Evolutionary conservation across 1,140 invertebrate genomes (phyloP), one percentile per base, ranked within the genome.

Genomic region (Lasioglossum baleicum): DNA sequence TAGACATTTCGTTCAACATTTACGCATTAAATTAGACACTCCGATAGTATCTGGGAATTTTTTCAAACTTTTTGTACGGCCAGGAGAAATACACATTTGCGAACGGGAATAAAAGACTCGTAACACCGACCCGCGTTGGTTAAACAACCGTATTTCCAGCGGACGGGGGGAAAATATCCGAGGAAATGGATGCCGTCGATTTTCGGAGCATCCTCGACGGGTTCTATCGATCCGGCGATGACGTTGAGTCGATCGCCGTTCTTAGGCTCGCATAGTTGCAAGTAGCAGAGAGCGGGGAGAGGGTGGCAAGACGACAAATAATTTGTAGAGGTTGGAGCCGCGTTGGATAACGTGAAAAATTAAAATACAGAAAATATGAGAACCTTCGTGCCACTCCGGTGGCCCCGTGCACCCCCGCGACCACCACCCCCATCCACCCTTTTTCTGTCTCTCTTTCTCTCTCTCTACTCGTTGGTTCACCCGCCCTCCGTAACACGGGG

Each of bases 281-380:
- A 26, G 26, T 35, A 35, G 31, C 31, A 35, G 35, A 26, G 35
- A 35, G 35, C 35, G 35, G 35, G 35, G 35, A 3, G 35, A 2
- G 35, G 51, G 51, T 6, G 44, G 48, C 31, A 66, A 72, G 44
- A 75, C 40, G 72, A 71, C 61, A 75, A 81, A 87, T 79, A 86
- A 86, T 86, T 85, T 67, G 74, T 65, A 68, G 81, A 85, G 68
- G 51, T 63, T 66, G 11, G 58, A 13, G 51, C 51, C 63, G 35
- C 20, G 31, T 17, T 63, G 76, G 61, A 85, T 82, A 79, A 72
- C 56, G 79, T 78, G 82, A 86, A 86, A 90, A 90, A 90, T 90
- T 86, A 89, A 89, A 89, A 88, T 85, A 87, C 83, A 75, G 77
- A 83, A 91, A 91, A 92, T 87, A 92, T 92, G 91, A 92, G 91